phyloP scores from a whole-genome alignment of 2,888 invertebrate species.

The Drosophila affinis region DNA sequence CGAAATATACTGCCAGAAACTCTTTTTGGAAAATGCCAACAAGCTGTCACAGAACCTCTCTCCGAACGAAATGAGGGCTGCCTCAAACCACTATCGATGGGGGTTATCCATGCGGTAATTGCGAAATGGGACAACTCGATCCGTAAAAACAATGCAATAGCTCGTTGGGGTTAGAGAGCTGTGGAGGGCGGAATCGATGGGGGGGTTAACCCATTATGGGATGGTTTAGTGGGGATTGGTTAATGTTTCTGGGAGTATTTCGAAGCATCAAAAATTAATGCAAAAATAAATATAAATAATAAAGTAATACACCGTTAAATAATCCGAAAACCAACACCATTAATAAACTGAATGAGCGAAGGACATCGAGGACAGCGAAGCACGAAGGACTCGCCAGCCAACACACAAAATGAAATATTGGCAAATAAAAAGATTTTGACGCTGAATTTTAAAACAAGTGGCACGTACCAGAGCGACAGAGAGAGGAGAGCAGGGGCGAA shows the following conservation, averaged over 20 bases:
- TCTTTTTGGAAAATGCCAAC: too few species aligned
- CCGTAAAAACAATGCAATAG: constrained; percentile 63
- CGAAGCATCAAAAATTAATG: constrained; percentile 75
- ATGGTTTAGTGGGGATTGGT: constrained; percentile 37
- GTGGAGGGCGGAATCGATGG: constrained; percentile 6
- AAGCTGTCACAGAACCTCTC: too few species aligned
- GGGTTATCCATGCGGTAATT: constrained; percentile 8
- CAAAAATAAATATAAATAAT: constrained; percentile 82
- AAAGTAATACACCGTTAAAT: constrained; percentile 82
- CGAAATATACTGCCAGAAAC: too few species aligned
- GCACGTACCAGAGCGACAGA: constrained; percentile 62
- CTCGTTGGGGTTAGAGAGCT: constrained; percentile 29
- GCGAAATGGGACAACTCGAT: constrained; percentile 44
- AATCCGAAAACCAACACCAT: constrained; percentile 81
- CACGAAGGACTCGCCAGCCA: constrained; percentile 37
- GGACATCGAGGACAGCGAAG: constrained; percentile 19
- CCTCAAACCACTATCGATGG: too few species aligned
- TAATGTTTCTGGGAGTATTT: constrained; percentile 15
- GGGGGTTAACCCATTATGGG: constrained; percentile 39
- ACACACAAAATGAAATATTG: constrained; percentile 78
- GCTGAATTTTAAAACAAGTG: constrained; percentile 82
- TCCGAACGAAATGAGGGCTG: too few species aligned
- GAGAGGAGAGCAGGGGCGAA: constrained; percentile 33
- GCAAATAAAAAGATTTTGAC: constrained; percentile 83
- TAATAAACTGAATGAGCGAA: constrained; percentile 73